Conservation (phyloP, 92 coral and sea anemone genomes). For the Phenganax marumi region DNA sequence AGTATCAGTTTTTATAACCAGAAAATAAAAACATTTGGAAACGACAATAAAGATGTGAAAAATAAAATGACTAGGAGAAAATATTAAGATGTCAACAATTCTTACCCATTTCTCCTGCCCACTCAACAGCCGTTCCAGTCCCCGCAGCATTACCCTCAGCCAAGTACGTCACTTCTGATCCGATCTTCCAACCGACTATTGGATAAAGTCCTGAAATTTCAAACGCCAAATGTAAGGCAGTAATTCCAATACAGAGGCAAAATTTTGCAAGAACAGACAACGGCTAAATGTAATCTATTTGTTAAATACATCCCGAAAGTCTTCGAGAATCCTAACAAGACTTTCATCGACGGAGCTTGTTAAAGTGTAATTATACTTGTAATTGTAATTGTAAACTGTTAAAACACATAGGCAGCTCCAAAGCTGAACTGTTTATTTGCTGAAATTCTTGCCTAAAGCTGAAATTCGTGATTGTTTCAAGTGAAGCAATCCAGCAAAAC, state of each 20-base stretch:
- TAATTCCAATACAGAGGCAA: not conserved
- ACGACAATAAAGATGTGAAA: not conserved
- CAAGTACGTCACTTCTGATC: slow-evolving; percentile 75
- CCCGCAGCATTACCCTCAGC: slow-evolving; percentile 94
- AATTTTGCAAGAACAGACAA: not conserved
- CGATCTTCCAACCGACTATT: slow-evolving; percentile 91
- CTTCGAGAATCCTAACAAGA: not conserved
- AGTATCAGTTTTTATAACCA: too few species aligned
- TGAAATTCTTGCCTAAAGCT: too few species aligned
- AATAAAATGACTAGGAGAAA: not conserved
- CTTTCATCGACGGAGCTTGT: not conserved
- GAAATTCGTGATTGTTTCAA: not conserved
- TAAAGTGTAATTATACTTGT: too few species aligned
- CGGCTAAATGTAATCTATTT: too few species aligned
- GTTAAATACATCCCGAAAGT: not conserved
- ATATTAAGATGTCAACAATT: not conserved
- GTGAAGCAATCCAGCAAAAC: not conserved
- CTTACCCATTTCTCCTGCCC: slow-evolving; percentile 90
- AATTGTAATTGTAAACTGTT: too few species aligned
- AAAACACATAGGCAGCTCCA: too few species aligned
- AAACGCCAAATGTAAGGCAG: not conserved
- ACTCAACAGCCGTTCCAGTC: slow-evolving; percentile 83
- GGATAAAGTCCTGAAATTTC: slow-evolving; percentile 78
- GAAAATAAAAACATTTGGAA: not conserved
- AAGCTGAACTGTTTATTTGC: too few species aligned